These are phyloP conservation scores for Speoplatyrhinus poulsoni DNA, from an alignment of 2,113 vertebrate genomes.

Conservation along the genomic window DNA sequence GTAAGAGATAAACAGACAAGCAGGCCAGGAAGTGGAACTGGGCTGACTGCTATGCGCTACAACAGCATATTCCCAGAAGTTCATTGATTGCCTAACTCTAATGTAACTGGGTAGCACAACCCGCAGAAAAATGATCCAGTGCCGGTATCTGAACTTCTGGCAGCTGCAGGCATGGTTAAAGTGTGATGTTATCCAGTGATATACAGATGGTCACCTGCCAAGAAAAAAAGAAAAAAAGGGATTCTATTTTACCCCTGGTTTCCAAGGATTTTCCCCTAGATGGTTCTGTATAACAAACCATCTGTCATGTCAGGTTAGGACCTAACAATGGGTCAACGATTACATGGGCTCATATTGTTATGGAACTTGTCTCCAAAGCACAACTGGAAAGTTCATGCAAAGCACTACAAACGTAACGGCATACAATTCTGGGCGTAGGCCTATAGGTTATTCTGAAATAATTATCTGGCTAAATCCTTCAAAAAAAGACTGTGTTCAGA, in stretches of 20 bases:
- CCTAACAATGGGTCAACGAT: constrained; percentile 27
- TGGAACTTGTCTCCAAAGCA: neutral
- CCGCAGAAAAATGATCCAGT: constrained; percentile 49
- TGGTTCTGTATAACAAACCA: too few relatives aligned
- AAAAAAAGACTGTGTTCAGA: neutral
- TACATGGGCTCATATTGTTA: constrained; percentile 42
- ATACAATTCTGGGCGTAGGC: constrained; percentile 7
- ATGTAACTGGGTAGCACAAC: constrained; percentile 43
- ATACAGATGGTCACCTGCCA: too few relatives aligned
- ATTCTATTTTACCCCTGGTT: too few relatives aligned
- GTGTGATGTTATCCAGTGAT: too few relatives aligned
- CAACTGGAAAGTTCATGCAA: neutral
- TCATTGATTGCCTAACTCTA: constrained; percentile 59
- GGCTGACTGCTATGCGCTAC: constrained; percentile 24
- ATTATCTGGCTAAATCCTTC: too few relatives aligned
- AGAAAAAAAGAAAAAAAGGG: too few relatives aligned
- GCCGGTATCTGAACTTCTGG: too few relatives aligned
- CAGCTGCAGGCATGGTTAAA: too few relatives aligned
- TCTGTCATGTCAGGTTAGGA: neutral
- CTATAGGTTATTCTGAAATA: neutral
- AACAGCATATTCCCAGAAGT: constrained; percentile 50
- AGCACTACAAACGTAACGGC: too few relatives aligned
- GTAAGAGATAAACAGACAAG: constrained; percentile 12
- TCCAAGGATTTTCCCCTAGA: too few relatives aligned
- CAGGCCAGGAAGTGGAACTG: constrained; percentile 24